These are phyloP conservation scores for Mormyrus hasselquistii DNA, from an alignment of 2,797 vertebrate genomes.

Conservation along the genomic window DNA sequence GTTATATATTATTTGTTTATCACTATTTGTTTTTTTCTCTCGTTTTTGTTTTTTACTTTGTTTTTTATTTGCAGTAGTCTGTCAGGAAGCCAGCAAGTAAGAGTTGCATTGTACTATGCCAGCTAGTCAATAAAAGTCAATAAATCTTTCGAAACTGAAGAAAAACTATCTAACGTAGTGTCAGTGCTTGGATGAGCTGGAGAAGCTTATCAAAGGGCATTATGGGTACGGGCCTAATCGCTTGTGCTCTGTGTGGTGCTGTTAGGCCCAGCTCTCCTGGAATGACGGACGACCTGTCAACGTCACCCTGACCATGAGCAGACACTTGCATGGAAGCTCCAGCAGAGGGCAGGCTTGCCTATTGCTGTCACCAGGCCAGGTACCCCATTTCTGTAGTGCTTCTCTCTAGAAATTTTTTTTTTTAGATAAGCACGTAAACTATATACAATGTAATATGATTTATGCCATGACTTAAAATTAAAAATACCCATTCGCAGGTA, in stretches of 20 bases:
- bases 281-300: slow-evolving; percentile 55
- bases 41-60: background rate
- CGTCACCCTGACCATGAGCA: slow-evolving; percentile 56
- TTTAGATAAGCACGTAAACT: background rate
- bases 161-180: background rate
- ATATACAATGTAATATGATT: background rate
- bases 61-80: background rate
- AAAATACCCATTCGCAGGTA: background rate
- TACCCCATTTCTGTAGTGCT: slow-evolving; percentile 31
- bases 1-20: background rate
- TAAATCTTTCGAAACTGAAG: too few relatives aligned
- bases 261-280: slow-evolving; percentile 63
- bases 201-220: background rate
- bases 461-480: background rate
- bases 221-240: background rate
- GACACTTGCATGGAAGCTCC: slow-evolving; percentile 49
- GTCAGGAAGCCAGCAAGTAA: background rate
- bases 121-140: background rate
- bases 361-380: slow-evolving; percentile 63
- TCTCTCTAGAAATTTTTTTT: background rate
- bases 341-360: slow-evolving; percentile 63
- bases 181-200: background rate
- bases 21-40: background rate
- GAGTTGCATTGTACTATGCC: background rate
- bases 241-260: background rate